Base-by-base conservation (phyloP, 2,888 invertebrate genomes). In the Neelides folsomi region DNA sequence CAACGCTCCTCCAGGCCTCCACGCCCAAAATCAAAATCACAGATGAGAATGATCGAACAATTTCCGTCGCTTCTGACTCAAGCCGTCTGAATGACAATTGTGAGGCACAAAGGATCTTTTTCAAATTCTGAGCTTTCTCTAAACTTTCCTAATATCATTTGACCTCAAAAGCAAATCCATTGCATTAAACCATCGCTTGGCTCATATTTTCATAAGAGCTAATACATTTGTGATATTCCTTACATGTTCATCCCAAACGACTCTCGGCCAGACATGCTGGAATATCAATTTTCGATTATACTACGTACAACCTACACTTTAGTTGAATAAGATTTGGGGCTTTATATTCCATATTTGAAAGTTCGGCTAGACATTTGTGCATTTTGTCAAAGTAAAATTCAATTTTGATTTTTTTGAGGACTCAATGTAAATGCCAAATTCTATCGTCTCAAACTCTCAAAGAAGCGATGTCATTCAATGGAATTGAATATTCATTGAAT, bases 21-120 rank as follows among this genome's bases (percentile, higher is more conserved):
- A 59, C 58, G 2, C 63, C 63, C 1, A 70, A 69, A 58, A 71
- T 72, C 34, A 67, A 67, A 50, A 70, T 71, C 58, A 68, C 71
- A 1, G 72, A 73, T 55, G 72, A 72, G 49, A 69, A 72, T 58
- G 72, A 71, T 45, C 66, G 68, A 55, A 69, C 70, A 3, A 66
- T 68, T 53, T 69, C 69, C 51, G 68, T 67, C 50, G 69, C 67
- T 47, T 70, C 68, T 46, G 62, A 60, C 43, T 59, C 60, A 5
- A 57, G 57, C 15, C 55, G 57, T 15, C 49, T 62, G 19, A 56
- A 57, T 37, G 62, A 62, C 45, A 56, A 20, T 43, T 53, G 62
- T 62, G 51, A 52, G 55, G 2, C 13, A 48, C 7, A 27, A 27
- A 27, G 27, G 27, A 27, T 27, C 7, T 27, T 27, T 27, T 7